Evolutionary conservation across 2,113 vertebrate genomes (phyloP), one percentile per base, ranked within the genome.

Genomic region (Synchiropus splendidus): DNA sequence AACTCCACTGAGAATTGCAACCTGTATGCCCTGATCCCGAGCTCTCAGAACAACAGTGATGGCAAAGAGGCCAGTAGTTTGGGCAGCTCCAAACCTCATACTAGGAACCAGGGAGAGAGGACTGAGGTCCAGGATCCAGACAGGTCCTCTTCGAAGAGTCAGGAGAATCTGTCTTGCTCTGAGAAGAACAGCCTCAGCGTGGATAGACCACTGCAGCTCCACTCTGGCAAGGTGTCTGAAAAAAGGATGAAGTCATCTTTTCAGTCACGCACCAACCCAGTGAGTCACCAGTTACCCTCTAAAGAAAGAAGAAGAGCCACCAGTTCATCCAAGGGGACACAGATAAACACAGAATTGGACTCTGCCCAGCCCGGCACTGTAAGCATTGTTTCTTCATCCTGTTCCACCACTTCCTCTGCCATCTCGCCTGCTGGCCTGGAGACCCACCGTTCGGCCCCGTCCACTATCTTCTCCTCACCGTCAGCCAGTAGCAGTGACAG

Each of bases 221-320:
- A 71, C 21, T 14, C 52, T n/a, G n/a, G n/a, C n/a, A n/a, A n/a
- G n/a, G n/a, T n/a, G n/a, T n/a, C n/a, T 0, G 75, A 84, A 17
- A 78, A 61, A 51, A 59, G 49, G 13, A 48, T 64, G 54, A 50
- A 85, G 69, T 61, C 54, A 3, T 51, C 66, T 5, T 52, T 80
- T 13, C 66, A 83, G 34, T 46, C 42, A 34, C 86, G 81, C 37
- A n/a, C 50, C 4, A 84, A 55, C 36, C 64, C 77, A 56, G 45
- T 75, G 6, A 83, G 86, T 45, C 90, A 91, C 36, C 77, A 75
- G 34, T 48, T 75, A 70, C 18, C 83, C 71, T 21, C 78, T 51
- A 80, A 87, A 40, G 91, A 87, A 72, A 87, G 87, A 37, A 92
- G 87, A 45, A 87, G 85, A 57, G 77, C 86, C 0, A 83, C 86